These are phyloP conservation scores for Phaonia tiefii DNA, from an alignment of 2,888 invertebrate species.

Conservation along the genomic window DNA sequence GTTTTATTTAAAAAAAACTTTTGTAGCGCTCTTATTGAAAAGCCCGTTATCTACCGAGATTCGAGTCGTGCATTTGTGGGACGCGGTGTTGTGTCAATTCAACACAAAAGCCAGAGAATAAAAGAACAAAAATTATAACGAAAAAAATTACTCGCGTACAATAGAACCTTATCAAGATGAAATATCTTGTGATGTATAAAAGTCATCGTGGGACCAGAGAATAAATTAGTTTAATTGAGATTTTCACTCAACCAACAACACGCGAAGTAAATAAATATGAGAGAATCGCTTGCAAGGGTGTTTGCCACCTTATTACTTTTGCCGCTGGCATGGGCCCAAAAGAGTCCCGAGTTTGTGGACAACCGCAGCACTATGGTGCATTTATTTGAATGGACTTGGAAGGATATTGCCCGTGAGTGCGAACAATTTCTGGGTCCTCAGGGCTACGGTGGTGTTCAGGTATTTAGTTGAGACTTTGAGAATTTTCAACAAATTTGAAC, in stretches of 20 bases:
- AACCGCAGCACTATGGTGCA: conserved; percentile 86
- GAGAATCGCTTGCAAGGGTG: neutral
- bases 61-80: conserved; percentile 3
- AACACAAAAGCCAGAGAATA: no score
- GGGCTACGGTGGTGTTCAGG: conserved; percentile 88
- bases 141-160: neutral
- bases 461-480: conserved; percentile 71
- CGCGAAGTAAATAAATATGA: conserved; percentile 6
- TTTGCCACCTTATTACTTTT: neutral
- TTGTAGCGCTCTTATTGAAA: no score
- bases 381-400: conserved; percentile 90
- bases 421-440: conserved; percentile 87
- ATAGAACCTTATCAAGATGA: neutral
- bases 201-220: neutral
- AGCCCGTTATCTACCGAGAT: no score
- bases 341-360: conserved; percentile 72
- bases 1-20: no score
- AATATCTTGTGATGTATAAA: neutral
- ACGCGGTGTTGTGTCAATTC: neutral
- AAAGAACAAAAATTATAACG: no score
- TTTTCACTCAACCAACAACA: neutral
- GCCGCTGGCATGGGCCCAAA: conserved; percentile 42
- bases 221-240: neutral
- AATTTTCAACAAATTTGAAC: neutral
- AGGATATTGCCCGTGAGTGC: conserved; percentile 89